These are phyloP conservation scores for Loriculus beryllinus DNA, from an alignment of 2,797 vertebrate species.

Conservation along the genomic window DNA sequence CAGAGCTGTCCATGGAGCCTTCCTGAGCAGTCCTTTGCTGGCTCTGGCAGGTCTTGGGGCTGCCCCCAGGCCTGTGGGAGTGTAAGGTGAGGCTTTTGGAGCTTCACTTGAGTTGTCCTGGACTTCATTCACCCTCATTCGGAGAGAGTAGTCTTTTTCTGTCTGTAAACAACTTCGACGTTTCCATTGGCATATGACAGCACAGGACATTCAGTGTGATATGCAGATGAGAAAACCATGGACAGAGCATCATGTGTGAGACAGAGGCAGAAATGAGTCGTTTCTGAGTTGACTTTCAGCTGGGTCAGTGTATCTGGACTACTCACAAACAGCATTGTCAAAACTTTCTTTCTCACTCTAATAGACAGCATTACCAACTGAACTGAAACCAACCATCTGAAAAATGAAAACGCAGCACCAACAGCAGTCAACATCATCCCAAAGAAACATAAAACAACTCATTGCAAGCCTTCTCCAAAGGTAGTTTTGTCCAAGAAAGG, in stretches of 20 bases:
- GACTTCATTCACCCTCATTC: background rate
- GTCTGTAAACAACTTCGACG: background rate
- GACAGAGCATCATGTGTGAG: background rate
- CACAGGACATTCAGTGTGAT: background rate
- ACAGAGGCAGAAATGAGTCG: background rate
- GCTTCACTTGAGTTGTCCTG: background rate
- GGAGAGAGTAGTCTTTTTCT: background rate
- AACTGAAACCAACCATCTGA: background rate
- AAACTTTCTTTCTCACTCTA: background rate
- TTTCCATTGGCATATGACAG: background rate
- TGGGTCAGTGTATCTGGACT: background rate
- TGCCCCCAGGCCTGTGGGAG: background rate
- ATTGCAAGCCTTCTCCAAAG: background rate
- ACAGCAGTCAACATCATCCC: background rate
- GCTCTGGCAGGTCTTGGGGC: background rate
- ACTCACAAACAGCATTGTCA: background rate
- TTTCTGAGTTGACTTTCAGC: background rate
- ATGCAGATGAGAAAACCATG: background rate
- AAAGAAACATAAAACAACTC: background rate
- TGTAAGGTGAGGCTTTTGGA: fast-evolving
- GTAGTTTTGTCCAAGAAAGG: background rate
- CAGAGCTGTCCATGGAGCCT: background rate
- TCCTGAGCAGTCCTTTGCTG: background rate
- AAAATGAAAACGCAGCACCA: background rate
- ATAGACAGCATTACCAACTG: background rate